Evolutionary conservation across 2,888 invertebrate genomes (phyloP), one percentile per base, ranked within the genome.

Genomic region (Chrysina gloriosa): DNA sequence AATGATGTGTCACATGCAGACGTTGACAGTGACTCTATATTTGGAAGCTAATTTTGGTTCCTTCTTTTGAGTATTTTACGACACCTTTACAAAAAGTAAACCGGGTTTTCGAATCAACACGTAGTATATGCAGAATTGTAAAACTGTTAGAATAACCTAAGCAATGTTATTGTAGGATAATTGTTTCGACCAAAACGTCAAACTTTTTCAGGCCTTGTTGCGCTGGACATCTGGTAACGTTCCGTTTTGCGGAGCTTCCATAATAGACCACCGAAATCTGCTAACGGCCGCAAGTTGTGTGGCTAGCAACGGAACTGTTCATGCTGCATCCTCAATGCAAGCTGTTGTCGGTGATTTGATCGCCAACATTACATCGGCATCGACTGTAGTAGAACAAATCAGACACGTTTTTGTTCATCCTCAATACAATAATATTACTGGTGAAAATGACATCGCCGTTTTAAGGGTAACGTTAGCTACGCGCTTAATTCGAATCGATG

Each of bases 211-310:
- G 72, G 72, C 52, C 1, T 72, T 71, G 2, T n/a, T 72, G 14
- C 68, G 72, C 58, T 27, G 21, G 5, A n/a, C 2, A 2, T 50
- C 48, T 5, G 34, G 31, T 3, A 54, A 64, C 27, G 9, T 3
- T n/a, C 66, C 63, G 27, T 68, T 70, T 34, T 70, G 68, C 27
- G 68, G 68, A 2, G 68, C 54, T 2, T 14, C 67, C 1, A 70
- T 70, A 34, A 61, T 70, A 14, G 65, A 52, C 27, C 1, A 4
- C 7, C 29, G 9, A 5, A 45, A 69, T n/a, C 14, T 70, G 3
- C 21, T 70, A 11, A 67, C 69, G 3, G 64, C 70, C 3, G 70
- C 70, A 3, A 67, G 66, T 6, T 70, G 70, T 27, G 63, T 70
- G 19, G 36, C 45, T 1, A 16, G 45, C 25, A 14, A 29, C 4